Conservation (phyloP, 2,797 vertebrate species). For the Petrocephalus sullivani region DNA sequence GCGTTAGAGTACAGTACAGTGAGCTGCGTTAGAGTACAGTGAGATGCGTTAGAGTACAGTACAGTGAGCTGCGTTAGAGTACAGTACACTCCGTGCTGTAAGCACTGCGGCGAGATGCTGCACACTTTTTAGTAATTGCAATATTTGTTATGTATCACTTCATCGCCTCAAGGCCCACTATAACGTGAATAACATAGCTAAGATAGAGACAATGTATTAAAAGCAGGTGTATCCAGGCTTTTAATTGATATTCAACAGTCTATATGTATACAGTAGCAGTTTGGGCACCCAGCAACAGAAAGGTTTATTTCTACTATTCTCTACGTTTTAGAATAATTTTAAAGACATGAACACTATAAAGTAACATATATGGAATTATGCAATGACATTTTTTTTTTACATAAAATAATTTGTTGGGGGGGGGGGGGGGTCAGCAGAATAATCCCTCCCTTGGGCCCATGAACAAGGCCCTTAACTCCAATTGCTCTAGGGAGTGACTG, state of each 20-base stretch:
- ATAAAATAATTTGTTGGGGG: not conserved
- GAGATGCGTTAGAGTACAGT: no score
- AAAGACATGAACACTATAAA: not conserved
- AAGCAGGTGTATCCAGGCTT: not conserved
- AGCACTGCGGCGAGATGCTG: not conserved
- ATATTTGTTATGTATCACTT: not conserved
- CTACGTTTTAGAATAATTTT: not conserved
- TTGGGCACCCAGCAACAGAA: not conserved
- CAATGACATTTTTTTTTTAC: no score
- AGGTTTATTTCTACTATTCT: not conserved
- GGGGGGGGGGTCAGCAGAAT: not conserved
- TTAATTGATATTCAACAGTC: not conserved
- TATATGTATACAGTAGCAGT: not conserved
- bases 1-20: no score
- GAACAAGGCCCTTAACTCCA: not conserved
- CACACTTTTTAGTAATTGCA: not conserved
- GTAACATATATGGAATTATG: not conserved
- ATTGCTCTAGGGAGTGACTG: not conserved
- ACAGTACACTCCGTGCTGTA: no score
- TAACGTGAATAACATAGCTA: not conserved
- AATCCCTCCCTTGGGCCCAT: not conserved
- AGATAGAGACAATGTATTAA: not conserved
- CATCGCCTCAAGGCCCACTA: not conserved
- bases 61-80: no score
- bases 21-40: no score